These are phyloP conservation scores for Prunella strophiata DNA, from an alignment of 2,797 vertebrate genomes.

Conservation along the genomic window DNA sequence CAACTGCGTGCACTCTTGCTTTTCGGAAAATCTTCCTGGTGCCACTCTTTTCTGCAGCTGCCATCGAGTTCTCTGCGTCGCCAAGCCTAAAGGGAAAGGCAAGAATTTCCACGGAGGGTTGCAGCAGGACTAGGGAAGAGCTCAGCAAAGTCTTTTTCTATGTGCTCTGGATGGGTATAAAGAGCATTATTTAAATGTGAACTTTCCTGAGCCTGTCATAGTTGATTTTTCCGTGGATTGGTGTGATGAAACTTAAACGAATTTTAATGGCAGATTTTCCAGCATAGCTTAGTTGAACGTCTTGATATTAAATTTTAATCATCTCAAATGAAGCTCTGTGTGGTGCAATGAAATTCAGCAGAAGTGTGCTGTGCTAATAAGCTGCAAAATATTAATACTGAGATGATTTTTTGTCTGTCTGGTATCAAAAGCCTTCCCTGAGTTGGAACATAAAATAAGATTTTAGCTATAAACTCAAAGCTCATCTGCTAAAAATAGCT, in stretches of 20 bases:
- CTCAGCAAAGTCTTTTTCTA: too few species aligned
- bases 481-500: conserved; percentile 19
- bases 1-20: too few species aligned
- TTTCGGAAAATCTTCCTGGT: too few species aligned
- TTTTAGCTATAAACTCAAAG: neutral
- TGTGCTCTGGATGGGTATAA: neutral
- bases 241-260: conserved; percentile 18
- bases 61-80: too few species aligned
- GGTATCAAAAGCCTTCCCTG: neutral
- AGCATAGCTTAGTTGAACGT: neutral
- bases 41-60: too few species aligned
- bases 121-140: too few species aligned
- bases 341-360: neutral
- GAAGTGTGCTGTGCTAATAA: conserved; percentile 14
- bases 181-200: conserved; percentile 20
- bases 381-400: neutral
- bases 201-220: conserved; percentile 12
- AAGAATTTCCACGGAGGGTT: too few species aligned
- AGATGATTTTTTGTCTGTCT: neutral
- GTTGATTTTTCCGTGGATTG: neutral
- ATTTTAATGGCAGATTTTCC: conserved; percentile 39
- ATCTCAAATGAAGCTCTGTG: neutral
- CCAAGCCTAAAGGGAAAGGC: too few species aligned
- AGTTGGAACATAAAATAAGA: neutral
- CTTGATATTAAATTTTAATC: conserved; percentile 48